Evolutionary conservation across 2,888 invertebrate genomes (phyloP).

Genomic region (Sarcophaga rosellei): DNA sequence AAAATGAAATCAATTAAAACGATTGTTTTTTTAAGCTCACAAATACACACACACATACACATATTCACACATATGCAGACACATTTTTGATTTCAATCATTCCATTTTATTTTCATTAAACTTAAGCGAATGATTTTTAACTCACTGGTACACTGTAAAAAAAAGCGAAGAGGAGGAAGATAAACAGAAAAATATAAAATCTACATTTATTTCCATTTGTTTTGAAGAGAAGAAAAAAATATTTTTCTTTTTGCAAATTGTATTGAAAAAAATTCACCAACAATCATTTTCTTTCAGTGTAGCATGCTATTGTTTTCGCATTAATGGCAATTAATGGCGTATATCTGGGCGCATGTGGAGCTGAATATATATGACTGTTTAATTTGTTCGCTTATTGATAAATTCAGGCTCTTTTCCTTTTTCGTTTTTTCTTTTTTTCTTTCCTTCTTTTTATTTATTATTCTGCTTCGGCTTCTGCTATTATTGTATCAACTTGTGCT

Average conservation of each 20-base stretch:
- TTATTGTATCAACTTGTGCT: not conserved
- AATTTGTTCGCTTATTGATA: conserved; percentile 49
- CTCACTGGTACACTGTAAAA: not conserved
- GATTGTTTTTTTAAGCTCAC: conserved; percentile 38
- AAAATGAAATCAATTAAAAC: conserved; percentile 33
- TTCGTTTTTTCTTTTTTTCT: not conserved
- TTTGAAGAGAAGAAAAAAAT: too few species aligned
- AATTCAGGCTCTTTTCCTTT: conserved; percentile 20
- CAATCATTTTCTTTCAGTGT: not conserved
- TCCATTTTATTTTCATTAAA: conserved; percentile 33
- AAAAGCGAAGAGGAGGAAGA: too few species aligned
- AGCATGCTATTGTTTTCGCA: conserved; percentile 27
- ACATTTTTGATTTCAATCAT: conserved; percentile 23
- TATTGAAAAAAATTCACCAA: not conserved
- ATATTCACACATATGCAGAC: conserved; percentile 14
- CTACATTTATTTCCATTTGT: too few species aligned
- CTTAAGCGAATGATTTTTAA: conserved; percentile 20
- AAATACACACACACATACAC: not conserved
- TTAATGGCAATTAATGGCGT: not conserved
- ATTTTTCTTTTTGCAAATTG: too few species aligned
- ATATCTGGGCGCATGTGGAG: not conserved
- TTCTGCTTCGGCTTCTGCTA: not conserved
- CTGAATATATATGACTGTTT: conserved; percentile 10
- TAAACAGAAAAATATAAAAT: too few species aligned
- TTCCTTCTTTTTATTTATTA: not conserved